Evolutionary conservation across 2,888 invertebrate species (phyloP).

Genomic region (Bugula neritina): DNA sequence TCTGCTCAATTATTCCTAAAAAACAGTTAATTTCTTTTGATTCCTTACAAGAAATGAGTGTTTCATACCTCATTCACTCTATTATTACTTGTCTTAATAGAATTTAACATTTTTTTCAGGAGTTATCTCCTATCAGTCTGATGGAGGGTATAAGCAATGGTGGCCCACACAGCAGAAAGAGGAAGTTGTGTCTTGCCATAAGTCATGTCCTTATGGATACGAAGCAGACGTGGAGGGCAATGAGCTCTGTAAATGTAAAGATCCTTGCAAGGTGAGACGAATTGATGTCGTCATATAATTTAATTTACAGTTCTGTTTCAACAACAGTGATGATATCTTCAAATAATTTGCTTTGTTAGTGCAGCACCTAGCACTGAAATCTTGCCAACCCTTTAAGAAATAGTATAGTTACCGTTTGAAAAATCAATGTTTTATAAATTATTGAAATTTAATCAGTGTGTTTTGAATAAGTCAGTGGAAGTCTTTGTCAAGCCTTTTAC

Average conservation of each 20-base stretch:
- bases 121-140: constrained; percentile 1
- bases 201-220: constrained; percentile 33
- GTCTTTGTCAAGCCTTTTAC: too few species aligned
- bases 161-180: not conserved
- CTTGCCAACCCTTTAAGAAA: not conserved
- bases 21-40: too few species aligned
- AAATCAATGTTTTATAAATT: too few species aligned
- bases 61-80: too few species aligned
- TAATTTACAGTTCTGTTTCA: too few species aligned
- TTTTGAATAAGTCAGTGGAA: too few species aligned
- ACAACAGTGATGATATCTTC: not conserved
- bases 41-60: too few species aligned
- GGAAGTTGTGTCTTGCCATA: not conserved
- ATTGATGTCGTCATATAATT: not conserved
- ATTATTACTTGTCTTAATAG: too few species aligned
- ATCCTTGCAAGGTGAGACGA: constrained; percentile 33
- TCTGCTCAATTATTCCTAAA: too few species aligned
- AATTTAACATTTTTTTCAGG: constrained; percentile 18
- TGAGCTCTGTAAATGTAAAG: constrained; percentile 32
- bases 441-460: too few species aligned
- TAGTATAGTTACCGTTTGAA: not conserved
- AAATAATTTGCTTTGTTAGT: too few species aligned
- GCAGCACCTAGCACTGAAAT: too few species aligned
- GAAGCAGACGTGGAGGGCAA: constrained; percentile 34
- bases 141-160: not conserved